Base-by-base conservation (phyloP, 2,113 vertebrate genomes). In the Paratilapia polleni region DNA sequence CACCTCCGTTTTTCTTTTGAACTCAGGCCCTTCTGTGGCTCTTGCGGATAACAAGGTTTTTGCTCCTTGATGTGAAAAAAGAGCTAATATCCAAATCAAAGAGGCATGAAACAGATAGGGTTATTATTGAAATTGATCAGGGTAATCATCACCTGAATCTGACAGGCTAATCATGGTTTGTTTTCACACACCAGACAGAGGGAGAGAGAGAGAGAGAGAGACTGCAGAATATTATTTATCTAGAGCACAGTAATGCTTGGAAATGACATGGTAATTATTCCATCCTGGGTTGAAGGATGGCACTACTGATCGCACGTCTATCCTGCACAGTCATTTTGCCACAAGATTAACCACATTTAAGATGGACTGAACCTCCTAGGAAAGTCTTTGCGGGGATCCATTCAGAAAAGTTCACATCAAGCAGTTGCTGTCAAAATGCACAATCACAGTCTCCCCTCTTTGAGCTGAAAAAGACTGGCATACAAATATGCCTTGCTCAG, bases 241-340 rank as follows among this genome's bases (percentile, higher is more conserved):
- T 66, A 38, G 77, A 74, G 70, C 88, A 20, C 64, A 76, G 64
- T 60, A 74, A 81, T 75, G 84, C 78, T 84, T 87, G 82, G 89
- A 91, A 88, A 87, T 89, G 49, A 89, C 88, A 88, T 26, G 47
- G 60, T 89, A 86, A 90, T 91, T 89, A 88, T 89, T 89, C 66
- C 80, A 28, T 87, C 82, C 54, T 22, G 81, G 41, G 81, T 84
- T 75, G 68, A 87, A 80, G 31, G 82, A 88, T 89, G 77, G 68
- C 83, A 12, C 64, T 9, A 24, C 75, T 68, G 79, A 87, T 90
- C 78, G 24, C 36, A 24, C 5, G 3, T 82, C 68, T 75, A 26
- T 75, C 56, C 49, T 74, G 41, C 49, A 43, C 70, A 73, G 80
- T 80, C 26, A 63, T 63, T 82, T 62, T 77, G 62, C 80, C 68